A percentile compares a stretch with the other conserved stretches of the same genome.
Conservation (phyloP, 2,113 vertebrate genomes). For the Lycaon pictus region DNA sequence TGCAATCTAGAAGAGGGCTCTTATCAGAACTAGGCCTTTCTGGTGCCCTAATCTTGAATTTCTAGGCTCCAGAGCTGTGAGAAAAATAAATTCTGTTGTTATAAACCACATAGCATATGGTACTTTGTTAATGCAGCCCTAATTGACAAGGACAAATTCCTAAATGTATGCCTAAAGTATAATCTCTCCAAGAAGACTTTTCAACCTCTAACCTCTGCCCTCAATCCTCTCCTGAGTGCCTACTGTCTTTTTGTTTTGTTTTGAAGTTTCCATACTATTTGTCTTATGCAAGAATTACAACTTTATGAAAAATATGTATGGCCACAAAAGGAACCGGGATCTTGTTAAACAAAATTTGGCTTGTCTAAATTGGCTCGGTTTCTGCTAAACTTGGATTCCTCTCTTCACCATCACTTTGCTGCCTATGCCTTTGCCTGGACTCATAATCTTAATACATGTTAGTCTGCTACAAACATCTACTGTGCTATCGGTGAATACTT, state of each 20-base stretch:
- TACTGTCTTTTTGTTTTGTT: neutral
- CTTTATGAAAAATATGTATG: neutral
- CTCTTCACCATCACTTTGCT: neutral
- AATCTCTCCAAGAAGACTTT: neutral
- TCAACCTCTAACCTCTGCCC: rapidly evolving
- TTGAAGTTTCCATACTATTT: neutral
- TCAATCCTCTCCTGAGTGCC: rapidly evolving
- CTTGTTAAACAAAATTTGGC: neutral
- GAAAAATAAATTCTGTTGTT: neutral
- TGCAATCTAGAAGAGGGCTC: no score
- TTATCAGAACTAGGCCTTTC: neutral
- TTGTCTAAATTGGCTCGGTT: neutral
- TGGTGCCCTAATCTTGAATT: neutral
- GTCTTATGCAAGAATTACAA: neutral
- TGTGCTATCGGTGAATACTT: neutral
- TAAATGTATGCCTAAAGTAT: neutral
- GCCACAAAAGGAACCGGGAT: neutral
- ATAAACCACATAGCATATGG: neutral
- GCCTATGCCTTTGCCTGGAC: neutral
- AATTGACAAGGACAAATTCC: neutral
- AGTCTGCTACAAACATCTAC: neutral
- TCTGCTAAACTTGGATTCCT: neutral
- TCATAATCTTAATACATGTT: neutral
- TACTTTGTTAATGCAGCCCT: neutral
- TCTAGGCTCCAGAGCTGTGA: neutral